phyloP scores from a whole-genome alignment of 2,888 invertebrate species.

The Morpho helenor region DNA sequence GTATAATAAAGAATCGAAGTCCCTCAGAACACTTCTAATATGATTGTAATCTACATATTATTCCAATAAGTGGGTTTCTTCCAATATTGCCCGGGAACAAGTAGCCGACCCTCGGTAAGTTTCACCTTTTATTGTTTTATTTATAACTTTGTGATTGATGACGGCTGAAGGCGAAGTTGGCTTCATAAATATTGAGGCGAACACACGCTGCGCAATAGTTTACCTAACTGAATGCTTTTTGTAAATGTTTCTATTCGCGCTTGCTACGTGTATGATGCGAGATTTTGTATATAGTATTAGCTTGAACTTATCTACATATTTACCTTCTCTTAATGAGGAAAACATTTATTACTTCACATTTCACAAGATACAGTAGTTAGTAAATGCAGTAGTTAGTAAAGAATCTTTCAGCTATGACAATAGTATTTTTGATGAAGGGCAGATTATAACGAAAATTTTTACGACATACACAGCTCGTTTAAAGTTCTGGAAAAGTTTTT shows the following conservation, averaged over 20 bases:
- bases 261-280: neutral
- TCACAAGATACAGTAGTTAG: too few species aligned
- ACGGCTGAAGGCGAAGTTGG: slow-evolving; percentile 60
- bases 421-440: too few species aligned
- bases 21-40: slow-evolving; percentile 64
- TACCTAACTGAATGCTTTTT: slow-evolving; percentile 33
- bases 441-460: too few species aligned
- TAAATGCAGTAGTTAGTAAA: too few species aligned
- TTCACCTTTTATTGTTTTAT: slow-evolving; percentile 80
- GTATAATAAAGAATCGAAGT: slow-evolving; percentile 57
- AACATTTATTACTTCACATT: neutral
- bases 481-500: too few species aligned
- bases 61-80: slow-evolving; percentile 75
- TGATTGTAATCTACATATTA: slow-evolving; percentile 76
- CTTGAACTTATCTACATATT: neutral
- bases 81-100: slow-evolving; percentile 65
- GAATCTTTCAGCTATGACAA: too few species aligned
- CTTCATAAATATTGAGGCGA: slow-evolving; percentile 76
- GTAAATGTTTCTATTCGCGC: slow-evolving; percentile 10
- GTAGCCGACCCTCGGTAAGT: slow-evolving; percentile 57
- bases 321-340: neutral
- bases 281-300: too few species aligned
- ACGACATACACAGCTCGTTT: too few species aligned
- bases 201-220: slow-evolving; percentile 66
- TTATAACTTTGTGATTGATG: slow-evolving; percentile 80